Percentiles rank a stretch among this genome's conserved stretches.
Evolutionary conservation across 2,888 invertebrate genomes (phyloP).

Genomic region (Selenia dentaria): DNA sequence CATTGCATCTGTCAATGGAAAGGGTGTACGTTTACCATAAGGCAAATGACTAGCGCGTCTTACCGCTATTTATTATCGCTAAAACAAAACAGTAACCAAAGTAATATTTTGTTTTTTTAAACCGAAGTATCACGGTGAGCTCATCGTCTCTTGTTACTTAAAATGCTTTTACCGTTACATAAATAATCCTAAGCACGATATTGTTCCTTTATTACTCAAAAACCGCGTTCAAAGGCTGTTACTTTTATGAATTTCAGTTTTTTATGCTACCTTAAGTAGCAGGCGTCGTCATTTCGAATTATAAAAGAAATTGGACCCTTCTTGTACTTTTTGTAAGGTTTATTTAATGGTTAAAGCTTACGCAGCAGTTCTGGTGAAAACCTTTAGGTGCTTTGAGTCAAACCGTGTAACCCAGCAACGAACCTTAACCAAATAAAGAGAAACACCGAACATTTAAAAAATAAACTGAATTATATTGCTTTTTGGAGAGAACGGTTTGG

Average conservation of each 20-base stretch:
- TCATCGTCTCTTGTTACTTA: slow-evolving; percentile 1
- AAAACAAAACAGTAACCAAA: too few relatives aligned
- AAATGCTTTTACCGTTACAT: slow-evolving; percentile 25
- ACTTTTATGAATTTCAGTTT: slow-evolving; percentile 39
- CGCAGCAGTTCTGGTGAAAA: slow-evolving; percentile 39
- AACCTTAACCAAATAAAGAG: slow-evolving; percentile 15
- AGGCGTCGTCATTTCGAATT: slow-evolving; percentile 33
- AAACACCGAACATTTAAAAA: slow-evolving; percentile 2
- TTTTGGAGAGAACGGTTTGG: too few relatives aligned
- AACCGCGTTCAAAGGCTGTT: slow-evolving; percentile 38
- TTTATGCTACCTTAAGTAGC: slow-evolving; percentile 38
- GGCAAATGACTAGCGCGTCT: too few relatives aligned
- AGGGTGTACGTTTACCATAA: too few relatives aligned
- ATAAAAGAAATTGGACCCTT: slow-evolving; percentile 50
- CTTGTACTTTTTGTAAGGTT: slow-evolving; percentile 40
- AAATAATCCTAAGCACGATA: slow-evolving; percentile 28
- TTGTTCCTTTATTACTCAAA: slow-evolving; percentile 29
- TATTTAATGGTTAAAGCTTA: slow-evolving; percentile 46
- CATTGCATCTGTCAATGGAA: too few relatives aligned
- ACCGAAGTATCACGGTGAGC: too few relatives aligned
- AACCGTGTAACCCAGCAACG: slow-evolving; percentile 10
- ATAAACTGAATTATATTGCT: too few relatives aligned
- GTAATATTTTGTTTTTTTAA: too few relatives aligned
- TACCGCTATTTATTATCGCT: too few relatives aligned
- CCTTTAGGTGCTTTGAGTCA: slow-evolving; percentile 24